Evolutionary conservation across 1,140 invertebrate genomes (phyloP).

Genomic region (Leguminivora glycinivorella): DNA sequence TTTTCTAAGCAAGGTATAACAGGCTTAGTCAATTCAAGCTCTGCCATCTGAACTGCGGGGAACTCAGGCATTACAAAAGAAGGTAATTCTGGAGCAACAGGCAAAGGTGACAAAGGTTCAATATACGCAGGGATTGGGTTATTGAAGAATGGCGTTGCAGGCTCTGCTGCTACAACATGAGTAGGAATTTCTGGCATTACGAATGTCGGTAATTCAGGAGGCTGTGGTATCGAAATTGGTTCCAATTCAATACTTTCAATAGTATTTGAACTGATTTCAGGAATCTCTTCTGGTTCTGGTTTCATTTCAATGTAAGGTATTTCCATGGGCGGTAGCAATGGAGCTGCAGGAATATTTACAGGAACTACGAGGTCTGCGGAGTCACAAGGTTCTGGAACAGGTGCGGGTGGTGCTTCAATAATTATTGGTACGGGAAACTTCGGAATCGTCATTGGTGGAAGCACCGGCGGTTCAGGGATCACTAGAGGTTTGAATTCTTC

Average conservation of each 20-base stretch:
- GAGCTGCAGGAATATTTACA: slow-evolving; percentile 24
- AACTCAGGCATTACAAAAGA: background rate
- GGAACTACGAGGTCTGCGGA: background rate
- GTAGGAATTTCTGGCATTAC: slow-evolving; percentile 16
- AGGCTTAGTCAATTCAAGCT: background rate
- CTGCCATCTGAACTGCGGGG: background rate
- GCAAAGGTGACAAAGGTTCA: background rate
- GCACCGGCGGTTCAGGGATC: slow-evolving; percentile 23
- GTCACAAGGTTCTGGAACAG: background rate
- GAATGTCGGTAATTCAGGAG: slow-evolving; percentile 9
- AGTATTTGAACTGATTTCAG: background rate
- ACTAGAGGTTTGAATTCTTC: slow-evolving; percentile 16
- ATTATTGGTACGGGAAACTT: slow-evolving; percentile 16
- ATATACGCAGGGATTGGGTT: background rate
- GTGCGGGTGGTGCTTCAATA: background rate
- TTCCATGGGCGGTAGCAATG: slow-evolving; percentile 22
- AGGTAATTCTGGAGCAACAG: background rate
- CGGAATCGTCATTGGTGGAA: slow-evolving; percentile 23
- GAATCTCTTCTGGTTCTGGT: background rate
- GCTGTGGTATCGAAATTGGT: slow-evolving; percentile 3
- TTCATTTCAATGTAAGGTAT: background rate
- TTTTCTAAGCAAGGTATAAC: background rate
- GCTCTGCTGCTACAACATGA: background rate
- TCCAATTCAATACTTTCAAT: background rate
- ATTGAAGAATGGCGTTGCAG: background rate